Conservation (phyloP, 1,140 invertebrate genomes). For the Pristionchus pacificus region DNA sequence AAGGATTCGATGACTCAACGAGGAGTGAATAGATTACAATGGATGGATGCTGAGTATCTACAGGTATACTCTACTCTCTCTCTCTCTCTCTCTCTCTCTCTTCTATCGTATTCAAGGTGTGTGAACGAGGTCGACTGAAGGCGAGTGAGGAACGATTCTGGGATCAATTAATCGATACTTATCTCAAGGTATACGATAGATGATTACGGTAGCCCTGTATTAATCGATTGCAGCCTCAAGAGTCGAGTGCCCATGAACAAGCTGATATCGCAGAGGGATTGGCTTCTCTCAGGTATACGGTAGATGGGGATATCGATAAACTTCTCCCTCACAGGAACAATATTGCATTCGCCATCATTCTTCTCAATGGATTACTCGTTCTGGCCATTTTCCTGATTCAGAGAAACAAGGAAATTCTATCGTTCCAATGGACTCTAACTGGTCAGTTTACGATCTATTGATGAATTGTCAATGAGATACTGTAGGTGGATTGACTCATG, state of each 20-base stretch:
- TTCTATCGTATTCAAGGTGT: conserved; percentile 28
- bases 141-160: conserved; percentile 46
- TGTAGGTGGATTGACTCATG: background rate
- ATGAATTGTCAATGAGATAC: no score
- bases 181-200: conserved; percentile 43
- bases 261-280: conserved; percentile 57
- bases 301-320: no score
- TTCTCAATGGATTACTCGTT: conserved; percentile 63
- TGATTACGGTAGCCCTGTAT: background rate
- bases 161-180: conserved; percentile 52
- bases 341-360: conserved; percentile 62
- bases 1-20: conserved; percentile 1
- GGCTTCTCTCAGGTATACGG: conserved; percentile 58
- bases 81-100: no score
- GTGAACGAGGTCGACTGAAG: conserved; percentile 44
- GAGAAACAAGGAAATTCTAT: conserved; percentile 58
- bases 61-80: conserved; percentile 24
- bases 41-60: conserved; percentile 54
- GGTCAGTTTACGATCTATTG: conserved; percentile 28
- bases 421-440: conserved; percentile 43
- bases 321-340: no score
- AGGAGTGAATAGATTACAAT: conserved; percentile 24
- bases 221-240: conserved; percentile 37
- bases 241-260: conserved; percentile 46
- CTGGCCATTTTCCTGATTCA: conserved; percentile 62